Base-by-base conservation (phyloP, 2,888 invertebrate genomes). In the Ctena decussata region DNA sequence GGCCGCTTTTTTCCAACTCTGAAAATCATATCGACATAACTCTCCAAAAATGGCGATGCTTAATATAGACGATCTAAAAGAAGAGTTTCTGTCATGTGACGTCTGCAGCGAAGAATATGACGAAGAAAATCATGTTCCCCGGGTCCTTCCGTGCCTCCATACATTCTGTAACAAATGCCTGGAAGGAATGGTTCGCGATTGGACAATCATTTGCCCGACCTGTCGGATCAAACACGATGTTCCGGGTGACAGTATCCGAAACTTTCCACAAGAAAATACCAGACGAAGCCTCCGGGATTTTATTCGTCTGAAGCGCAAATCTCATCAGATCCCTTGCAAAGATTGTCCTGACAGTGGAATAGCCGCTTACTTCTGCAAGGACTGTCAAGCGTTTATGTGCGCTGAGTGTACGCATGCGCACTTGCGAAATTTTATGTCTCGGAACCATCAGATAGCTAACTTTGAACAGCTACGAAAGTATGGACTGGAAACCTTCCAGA, bases 381-480 rank as follows among this genome's bases (percentile, higher is more conserved):
- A 90, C 57, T 90, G 90, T 49, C 89, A 90, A 72, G 85, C 90
- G 21, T 90, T 89, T 49, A 90, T 90, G 89, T 90, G 90, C 65
- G 87, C 87, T 12, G 90, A 90, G 76, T 90, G 90, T 70, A 87
- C 89, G 41, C 87, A 90, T 84, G 90, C 90, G 35, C 90, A 90
- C 77, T 78, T 90, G n/a, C 82, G 90, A 44, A 90, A 90, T 74
- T 90, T 90, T 77, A 86, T 90, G 83, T 89, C 90, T 0, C 70
- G 90, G 39, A 88, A 87, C 73, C 90, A 90, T 60, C 87, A 89
- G 77, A 89, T 90, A 37, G 88, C 88, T 6, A 84, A 88, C 73
- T 82, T 90, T 46, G 90, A 90, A 57, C 90, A 90, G 46, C 77
- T 90, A 0, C 82, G 88, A n/a, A 90, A 90, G 60, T 88, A 89